Conservation (phyloP, 1,140 invertebrate species). For the Riptortus pedestris region DNA sequence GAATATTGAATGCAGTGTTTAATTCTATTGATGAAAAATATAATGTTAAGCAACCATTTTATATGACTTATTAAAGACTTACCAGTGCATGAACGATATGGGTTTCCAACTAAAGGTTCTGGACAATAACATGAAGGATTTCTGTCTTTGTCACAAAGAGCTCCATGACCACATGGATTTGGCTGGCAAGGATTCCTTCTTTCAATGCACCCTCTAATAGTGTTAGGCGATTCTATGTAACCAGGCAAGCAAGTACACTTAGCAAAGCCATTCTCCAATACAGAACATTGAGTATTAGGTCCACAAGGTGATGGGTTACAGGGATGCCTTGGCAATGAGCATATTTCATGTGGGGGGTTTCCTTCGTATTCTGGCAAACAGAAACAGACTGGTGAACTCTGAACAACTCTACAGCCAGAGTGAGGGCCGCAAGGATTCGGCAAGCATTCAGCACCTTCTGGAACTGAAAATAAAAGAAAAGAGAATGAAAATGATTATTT, state of each 20-base stretch:
- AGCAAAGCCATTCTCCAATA: constrained; percentile 68
- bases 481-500: too few relatives aligned
- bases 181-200: constrained; percentile 66
- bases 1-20: not conserved
- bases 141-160: constrained; percentile 64
- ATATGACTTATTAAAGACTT: not conserved
- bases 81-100: constrained; percentile 58
- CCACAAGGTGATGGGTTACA: constrained; percentile 79
- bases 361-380: constrained; percentile 81
- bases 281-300: constrained; percentile 72
- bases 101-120: constrained; percentile 61
- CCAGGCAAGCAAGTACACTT: constrained; percentile 77
- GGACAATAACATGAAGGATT: constrained; percentile 72
- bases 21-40: not conserved
- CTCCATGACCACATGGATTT: constrained; percentile 66
- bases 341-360: constrained; percentile 58
- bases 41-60: not conserved
- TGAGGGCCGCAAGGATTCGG: constrained; percentile 76
- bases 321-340: constrained; percentile 56
- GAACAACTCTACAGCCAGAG: constrained; percentile 62
- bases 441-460: constrained; percentile 70
- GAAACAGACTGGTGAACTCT: constrained; percentile 63
- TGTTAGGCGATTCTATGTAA: constrained; percentile 75
- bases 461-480: constrained; percentile 48
- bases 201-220: constrained; percentile 69